These are phyloP conservation scores for Cabera pusaria DNA, from an alignment of 2,888 invertebrate genomes.

Conservation along the genomic window DNA sequence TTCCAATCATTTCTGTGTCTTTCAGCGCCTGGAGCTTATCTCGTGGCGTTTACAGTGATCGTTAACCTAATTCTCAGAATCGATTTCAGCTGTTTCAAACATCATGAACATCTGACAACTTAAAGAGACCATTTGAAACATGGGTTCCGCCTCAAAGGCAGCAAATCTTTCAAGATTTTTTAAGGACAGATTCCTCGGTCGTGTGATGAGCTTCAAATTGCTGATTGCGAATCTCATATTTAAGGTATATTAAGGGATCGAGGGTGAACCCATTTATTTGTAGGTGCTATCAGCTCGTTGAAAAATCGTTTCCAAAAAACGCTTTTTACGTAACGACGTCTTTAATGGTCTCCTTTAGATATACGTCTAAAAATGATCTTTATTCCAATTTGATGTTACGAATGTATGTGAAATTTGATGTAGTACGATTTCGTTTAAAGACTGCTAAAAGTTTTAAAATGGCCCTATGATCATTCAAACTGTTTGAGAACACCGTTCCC, in stretches of 20 bases:
- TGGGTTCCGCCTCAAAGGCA: no score
- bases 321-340: not conserved
- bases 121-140: no score
- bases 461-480: no score
- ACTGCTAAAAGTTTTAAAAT: no score
- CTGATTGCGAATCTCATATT: constrained; percentile 3
- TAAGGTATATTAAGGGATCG: constrained; percentile 2
- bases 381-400: no score
- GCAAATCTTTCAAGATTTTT: no score
- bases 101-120: constrained; percentile 7
- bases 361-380: no score
- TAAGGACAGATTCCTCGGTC: not conserved
- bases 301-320: not conserved
- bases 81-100: constrained; percentile 14
- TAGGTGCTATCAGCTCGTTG: constrained; percentile 1
- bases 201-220: constrained; percentile 10
- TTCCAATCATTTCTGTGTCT: constrained; percentile 7
- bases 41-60: constrained; percentile 17
- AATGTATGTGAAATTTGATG: no score
- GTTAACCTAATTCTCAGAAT: constrained; percentile 30
- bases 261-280: constrained; percentile 5
- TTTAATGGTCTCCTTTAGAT: constrained; percentile 3
- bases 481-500: no score
- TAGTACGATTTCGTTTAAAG: no score
- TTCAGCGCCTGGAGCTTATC: constrained; percentile 6